These are phyloP conservation scores for Raja brachyura DNA, from an alignment of 2,113 vertebrate species.

Conservation along the genomic window DNA sequence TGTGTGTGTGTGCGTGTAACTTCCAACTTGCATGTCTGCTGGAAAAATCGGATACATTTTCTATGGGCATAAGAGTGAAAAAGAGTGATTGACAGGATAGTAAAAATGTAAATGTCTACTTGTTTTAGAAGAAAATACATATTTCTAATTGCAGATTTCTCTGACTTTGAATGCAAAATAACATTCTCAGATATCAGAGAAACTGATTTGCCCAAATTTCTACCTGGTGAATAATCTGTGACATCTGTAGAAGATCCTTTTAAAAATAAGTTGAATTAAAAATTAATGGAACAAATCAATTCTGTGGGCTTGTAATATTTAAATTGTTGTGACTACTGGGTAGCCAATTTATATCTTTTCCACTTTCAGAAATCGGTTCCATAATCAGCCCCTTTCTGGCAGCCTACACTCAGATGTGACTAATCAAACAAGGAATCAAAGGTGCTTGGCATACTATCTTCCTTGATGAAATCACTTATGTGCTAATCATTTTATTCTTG, in stretches of 20 bases:
- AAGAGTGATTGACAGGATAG: neutral
- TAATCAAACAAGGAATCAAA: slow-evolving; percentile 25
- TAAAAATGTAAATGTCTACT: neutral
- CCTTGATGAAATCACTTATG: neutral
- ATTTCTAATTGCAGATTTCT: neutral
- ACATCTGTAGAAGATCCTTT: neutral
- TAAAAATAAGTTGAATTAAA: neutral
- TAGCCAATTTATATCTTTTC: neutral
- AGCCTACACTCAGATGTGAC: neutral
- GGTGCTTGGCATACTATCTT: slow-evolving; percentile 17
- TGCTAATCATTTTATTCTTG: neutral
- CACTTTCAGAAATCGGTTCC: slow-evolving; percentile 13
- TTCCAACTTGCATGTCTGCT: neutral
- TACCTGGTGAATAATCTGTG: neutral
- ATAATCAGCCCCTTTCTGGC: neutral
- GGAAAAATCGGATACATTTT: neutral
- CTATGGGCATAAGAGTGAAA: neutral
- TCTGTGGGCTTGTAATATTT: neutral
- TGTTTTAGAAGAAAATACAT: neutral
- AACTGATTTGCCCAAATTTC: neutral
- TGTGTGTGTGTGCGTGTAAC: neutral
- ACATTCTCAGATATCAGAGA: neutral
- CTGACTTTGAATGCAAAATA: neutral
- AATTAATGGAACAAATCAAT: neutral
- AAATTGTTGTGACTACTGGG: neutral